Evolutionary conservation across 1,140 invertebrate species (phyloP), one percentile per base, ranked within the genome.

Genomic region (Bombus sibiricus): DNA sequence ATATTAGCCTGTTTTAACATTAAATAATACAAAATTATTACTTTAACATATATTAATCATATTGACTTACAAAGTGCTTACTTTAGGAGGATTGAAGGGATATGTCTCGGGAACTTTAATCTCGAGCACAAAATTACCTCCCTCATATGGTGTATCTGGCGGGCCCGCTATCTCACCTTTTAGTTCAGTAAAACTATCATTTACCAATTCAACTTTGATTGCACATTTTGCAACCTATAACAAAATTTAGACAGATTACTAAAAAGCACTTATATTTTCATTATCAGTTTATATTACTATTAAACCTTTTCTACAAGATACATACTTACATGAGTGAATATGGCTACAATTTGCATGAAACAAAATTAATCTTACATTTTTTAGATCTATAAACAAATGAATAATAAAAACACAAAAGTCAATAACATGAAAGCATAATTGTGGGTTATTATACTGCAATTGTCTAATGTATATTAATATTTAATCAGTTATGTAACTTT

Each of bases 21-120:
- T 10, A 78, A 78, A 25, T 18, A 69, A 41, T 28, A 62, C 5
- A 68, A 64, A 84, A 85, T 28, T 37, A 6, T 72, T 64, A 53
- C 59, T 78, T 64, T 72, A 59, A 81, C 8, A 74, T 89, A 75
- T n/a, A 80, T 57, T 72, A 72, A 85, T 83, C 57, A 8, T 77
- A 85, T 86, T 66, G 74, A 87, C 81, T 88, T 83, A 88, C 81
- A 86, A 92, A 92, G 34, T 88, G 91, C 88, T 94, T 96, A 99
- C 98, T 97, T 99, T 99, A 81, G 99, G 99, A 89, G 99, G 99
- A 96, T 99, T 99, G 95, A 99, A 99, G 73, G 99, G 99, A 96
- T 99, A 99, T 43, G 99, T 99, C 96, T 99, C 98, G 90, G 99
- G 99, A 89, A 99, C 98, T 96, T 98, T 98, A 87, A 99, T 99